These are phyloP conservation scores for Dendrocopos noguchii DNA, from an alignment of 2,113 vertebrate genomes.

Conservation along the genomic window DNA sequence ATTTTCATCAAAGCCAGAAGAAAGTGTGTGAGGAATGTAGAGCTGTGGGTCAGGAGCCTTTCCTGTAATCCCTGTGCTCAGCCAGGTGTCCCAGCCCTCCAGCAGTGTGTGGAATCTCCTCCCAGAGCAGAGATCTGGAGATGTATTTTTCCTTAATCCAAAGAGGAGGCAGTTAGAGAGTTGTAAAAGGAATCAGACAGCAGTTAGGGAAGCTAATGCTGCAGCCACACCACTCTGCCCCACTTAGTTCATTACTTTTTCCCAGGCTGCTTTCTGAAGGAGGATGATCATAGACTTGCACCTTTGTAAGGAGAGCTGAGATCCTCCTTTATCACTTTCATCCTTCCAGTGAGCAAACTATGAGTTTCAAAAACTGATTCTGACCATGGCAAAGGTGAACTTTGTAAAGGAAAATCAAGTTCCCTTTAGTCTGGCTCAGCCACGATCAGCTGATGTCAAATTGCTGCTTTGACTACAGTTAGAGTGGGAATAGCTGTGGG, in stretches of 20 bases:
- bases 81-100: neutral
- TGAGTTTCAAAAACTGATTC: neutral
- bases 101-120: neutral
- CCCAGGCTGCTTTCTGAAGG: neutral
- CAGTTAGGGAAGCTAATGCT: neutral
- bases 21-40: neutral
- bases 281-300: neutral
- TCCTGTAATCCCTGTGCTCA: accelerated
- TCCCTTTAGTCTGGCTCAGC: neutral
- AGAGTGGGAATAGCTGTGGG: neutral
- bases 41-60: neutral
- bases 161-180: neutral
- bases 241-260: neutral
- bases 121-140: neutral
- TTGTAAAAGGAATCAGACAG: neutral
- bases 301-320: neutral
- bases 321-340: neutral
- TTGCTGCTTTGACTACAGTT: conserved; percentile 16
- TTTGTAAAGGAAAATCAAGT: neutral
- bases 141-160: neutral
- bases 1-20: neutral
- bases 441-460: neutral
- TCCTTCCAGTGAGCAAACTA: neutral
- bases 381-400: neutral
- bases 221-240: neutral